A percentile compares a stretch with the other conserved stretches of the same genome.
These are phyloP conservation scores for Lissonota sp. DNA, from an alignment of 2,888 invertebrate genomes.

Conservation along the genomic window DNA sequence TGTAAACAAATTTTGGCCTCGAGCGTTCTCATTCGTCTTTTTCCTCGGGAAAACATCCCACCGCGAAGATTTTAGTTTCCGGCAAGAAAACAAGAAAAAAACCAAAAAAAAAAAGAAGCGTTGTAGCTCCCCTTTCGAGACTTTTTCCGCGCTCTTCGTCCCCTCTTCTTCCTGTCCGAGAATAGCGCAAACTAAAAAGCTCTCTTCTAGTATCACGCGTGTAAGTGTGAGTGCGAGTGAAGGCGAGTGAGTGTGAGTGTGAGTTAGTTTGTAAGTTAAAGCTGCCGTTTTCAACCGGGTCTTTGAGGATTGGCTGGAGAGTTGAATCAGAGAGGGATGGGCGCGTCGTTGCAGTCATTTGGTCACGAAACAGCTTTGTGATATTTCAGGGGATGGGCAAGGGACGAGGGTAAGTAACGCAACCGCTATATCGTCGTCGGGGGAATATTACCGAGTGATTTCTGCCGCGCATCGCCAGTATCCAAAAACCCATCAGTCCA, in stretches of 20 bases:
- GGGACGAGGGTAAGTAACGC: conserved; percentile 71
- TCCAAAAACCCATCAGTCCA: conserved; percentile 54
- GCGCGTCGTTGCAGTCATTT: conserved; percentile 37
- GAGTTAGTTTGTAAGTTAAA: conserved; percentile 41
- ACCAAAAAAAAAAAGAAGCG: background rate
- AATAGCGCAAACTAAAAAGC: conserved; percentile 44
- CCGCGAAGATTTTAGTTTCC: conserved; percentile 43
- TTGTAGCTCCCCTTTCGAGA: conserved; percentile 46
- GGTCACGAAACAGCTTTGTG: conserved; percentile 39
- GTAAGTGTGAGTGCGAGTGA: too few relatives aligned
- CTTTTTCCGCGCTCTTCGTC: conserved; percentile 35
- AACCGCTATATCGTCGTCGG: conserved; percentile 81
- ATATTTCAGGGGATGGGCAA: conserved; percentile 53
- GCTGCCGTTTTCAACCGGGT: conserved; percentile 65
- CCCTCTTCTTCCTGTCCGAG: conserved; percentile 44
- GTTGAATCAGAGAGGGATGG: conserved; percentile 66
- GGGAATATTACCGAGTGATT: conserved; percentile 79
- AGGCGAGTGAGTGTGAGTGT: background rate
- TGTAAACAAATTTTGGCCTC: too few relatives aligned
- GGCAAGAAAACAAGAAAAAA: conserved; percentile 36
- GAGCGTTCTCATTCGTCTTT: background rate
- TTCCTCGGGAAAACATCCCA: conserved; percentile 24
- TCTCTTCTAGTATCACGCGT: too few relatives aligned
- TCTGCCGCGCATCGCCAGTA: conserved; percentile 72
- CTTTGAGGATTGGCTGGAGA: conserved; percentile 75